Percentiles rank a stretch among this genome's conserved stretches.
Conservation (phyloP, 1,140 invertebrate genomes). For the Grapholita molesta region DNA sequence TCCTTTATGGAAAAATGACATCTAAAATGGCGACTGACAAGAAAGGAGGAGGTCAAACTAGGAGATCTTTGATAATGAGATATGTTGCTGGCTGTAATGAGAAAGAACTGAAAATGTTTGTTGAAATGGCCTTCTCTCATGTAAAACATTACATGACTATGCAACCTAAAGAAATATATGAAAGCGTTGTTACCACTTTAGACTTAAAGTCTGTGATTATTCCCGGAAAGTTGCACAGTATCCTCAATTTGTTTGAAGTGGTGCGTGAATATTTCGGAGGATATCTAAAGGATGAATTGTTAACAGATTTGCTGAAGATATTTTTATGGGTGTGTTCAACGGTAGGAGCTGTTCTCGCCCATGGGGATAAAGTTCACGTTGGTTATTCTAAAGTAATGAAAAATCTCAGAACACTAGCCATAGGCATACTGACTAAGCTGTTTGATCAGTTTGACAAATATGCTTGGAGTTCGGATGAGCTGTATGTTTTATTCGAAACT, state of each 20-base stretch:
- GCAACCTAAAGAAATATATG: constrained; percentile 65
- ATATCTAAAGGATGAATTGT: constrained; percentile 81
- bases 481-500: constrained; percentile 87
- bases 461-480: constrained; percentile 82
- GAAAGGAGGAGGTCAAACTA: constrained; percentile 81
- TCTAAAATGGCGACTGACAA: constrained; percentile 88
- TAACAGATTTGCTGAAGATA: constrained; percentile 86
- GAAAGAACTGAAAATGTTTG: constrained; percentile 87
- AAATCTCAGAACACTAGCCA: constrained; percentile 80
- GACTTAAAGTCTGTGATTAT: constrained; percentile 82
- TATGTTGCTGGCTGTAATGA: constrained; percentile 91
- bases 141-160: constrained; percentile 83
- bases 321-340: constrained; percentile 84
- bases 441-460: constrained; percentile 90
- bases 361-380: constrained; percentile 78
- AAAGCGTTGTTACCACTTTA: constrained; percentile 68
- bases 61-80: constrained; percentile 88
- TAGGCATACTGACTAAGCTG: constrained; percentile 83
- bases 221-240: constrained; percentile 86
- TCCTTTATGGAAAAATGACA: constrained; percentile 94
- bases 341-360: constrained; percentile 79
- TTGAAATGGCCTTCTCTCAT: constrained; percentile 90
- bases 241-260: constrained; percentile 87
- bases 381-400: constrained; percentile 84
- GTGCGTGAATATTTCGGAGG: constrained; percentile 93